Conservation (phyloP, 1,140 invertebrate species). For the Sinonovacula constricta region DNA sequence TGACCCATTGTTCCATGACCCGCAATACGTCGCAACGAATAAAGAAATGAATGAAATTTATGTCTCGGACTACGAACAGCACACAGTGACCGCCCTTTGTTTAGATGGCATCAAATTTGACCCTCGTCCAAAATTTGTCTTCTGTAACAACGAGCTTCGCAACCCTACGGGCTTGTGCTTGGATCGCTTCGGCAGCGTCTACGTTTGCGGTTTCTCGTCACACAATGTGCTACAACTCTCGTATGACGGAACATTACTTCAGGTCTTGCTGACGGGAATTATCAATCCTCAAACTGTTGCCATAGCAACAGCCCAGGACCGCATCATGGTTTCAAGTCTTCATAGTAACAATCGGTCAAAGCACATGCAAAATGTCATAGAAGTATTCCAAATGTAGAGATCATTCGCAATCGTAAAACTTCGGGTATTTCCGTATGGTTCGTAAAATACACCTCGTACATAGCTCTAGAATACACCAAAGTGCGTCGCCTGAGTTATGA, state of each 20-base stretch:
- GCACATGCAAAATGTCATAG: constrained; percentile 45
- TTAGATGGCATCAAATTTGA: constrained; percentile 36
- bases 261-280: constrained; percentile 24
- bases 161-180: constrained; percentile 45
- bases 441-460: too few relatives aligned
- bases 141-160: constrained; percentile 39
- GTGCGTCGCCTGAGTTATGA: too few relatives aligned
- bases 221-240: constrained; percentile 45
- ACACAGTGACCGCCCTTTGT: constrained; percentile 30
- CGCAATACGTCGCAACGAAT: constrained; percentile 44
- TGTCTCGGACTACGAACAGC: constrained; percentile 36
- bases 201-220: constrained; percentile 39
- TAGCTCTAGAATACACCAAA: too few relatives aligned
- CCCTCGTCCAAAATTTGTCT: constrained; percentile 41
- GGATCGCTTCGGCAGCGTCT: constrained; percentile 24
- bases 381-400: constrained; percentile 35
- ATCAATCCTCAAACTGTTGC: constrained; percentile 45
- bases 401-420: too few relatives aligned
- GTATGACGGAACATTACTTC: constrained; percentile 17
- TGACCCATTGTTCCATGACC: constrained; percentile 35
- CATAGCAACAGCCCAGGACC: constrained; percentile 27
- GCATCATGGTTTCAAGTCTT: constrained; percentile 19
- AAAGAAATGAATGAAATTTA: constrained; percentile 33
- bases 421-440: too few relatives aligned
- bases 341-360: background rate